Evolutionary conservation across 2,113 vertebrate species (phyloP), one percentile per base, ranked within the genome.

Genomic region (Gymnarchus niloticus): DNA sequence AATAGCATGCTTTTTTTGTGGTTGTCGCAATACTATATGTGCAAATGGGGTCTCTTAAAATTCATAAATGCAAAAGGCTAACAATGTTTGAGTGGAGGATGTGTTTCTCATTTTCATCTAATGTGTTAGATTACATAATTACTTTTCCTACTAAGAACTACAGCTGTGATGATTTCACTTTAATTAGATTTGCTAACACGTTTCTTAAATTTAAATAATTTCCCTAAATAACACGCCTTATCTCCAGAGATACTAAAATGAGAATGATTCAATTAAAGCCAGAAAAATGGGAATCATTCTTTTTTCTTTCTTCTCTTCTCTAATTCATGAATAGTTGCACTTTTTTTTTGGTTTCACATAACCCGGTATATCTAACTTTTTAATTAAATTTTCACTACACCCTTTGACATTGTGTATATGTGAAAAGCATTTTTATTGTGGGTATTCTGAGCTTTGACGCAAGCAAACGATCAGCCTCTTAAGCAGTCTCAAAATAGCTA

Each of bases 131-230:
- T 93, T 92, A 92, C 89, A 93, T 93, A 93, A 94, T 94, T 93
- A 93, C 87, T 90, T 92, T 89, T 89, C 89, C 88, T 87, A 87
- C 87, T 87, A 92, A 90, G 92, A 93, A 91, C 89, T 94, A 92
- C 93, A 94, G 93, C 94, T 94, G 93, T 91, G 94, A 93, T 94
- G 91, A 92, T 91, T 93, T 91, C 89, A 87, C 81, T 89, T 91
- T 95, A 94, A 94, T 94, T 94, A 93, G 90, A 94, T 94, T 91
- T 92, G 92, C 91, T 90, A 88, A 90, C 92, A 93, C 90, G 41
- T 93, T 93, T 92, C 87, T 87, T 81, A 89, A 87, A 92, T 93
- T 93, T 93, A 93, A 94, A 93, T 93, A 92, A 93, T 93, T 91
- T 88, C 87, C 89, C 88, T 86, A 93, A 94, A 94, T 93, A 93